Percentiles rank a stretch among this genome's conserved stretches.
Conservation (phyloP, 2,888 invertebrate genomes). For the Sinhomidia bicolor region DNA sequence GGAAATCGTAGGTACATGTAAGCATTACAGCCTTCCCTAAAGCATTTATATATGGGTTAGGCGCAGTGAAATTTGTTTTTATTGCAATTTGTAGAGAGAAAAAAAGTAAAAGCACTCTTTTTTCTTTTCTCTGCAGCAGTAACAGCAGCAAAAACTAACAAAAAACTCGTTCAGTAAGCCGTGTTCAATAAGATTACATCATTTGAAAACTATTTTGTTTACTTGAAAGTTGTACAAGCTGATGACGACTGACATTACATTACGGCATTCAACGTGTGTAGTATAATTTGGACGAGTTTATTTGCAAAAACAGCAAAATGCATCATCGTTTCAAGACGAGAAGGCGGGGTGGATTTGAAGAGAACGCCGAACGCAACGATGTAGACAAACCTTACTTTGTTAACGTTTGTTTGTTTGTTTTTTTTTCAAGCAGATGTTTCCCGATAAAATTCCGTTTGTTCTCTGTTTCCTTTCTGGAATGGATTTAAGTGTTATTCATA, state of each 20-base stretch:
- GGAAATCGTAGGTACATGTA: too few species aligned
- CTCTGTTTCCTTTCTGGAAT: background rate
- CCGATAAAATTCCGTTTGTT: background rate
- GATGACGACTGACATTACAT: background rate
- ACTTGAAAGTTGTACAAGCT: background rate
- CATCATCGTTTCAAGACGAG: too few species aligned
- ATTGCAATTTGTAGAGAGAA: too few species aligned
- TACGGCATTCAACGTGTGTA: background rate
- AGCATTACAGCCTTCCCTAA: too few species aligned
- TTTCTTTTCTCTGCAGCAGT: background rate
- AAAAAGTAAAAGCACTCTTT: too few species aligned
- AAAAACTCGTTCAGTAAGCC: background rate
- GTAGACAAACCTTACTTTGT: background rate
- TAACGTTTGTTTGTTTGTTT: background rate
- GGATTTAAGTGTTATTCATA: background rate
- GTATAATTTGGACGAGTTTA: too few species aligned
- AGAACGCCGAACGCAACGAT: background rate
- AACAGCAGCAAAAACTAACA: background rate
- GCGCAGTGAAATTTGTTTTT: too few species aligned
- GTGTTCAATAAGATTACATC: background rate
- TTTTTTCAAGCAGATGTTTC: background rate
- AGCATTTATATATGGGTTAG: too few species aligned
- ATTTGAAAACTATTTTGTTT: background rate
- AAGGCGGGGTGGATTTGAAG: too few species aligned
- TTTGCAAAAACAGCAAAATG: background rate